Evolutionary conservation across 1,140 invertebrate genomes (phyloP), one percentile per base, ranked within the genome.

Genomic region (Leucophenga varia): DNA sequence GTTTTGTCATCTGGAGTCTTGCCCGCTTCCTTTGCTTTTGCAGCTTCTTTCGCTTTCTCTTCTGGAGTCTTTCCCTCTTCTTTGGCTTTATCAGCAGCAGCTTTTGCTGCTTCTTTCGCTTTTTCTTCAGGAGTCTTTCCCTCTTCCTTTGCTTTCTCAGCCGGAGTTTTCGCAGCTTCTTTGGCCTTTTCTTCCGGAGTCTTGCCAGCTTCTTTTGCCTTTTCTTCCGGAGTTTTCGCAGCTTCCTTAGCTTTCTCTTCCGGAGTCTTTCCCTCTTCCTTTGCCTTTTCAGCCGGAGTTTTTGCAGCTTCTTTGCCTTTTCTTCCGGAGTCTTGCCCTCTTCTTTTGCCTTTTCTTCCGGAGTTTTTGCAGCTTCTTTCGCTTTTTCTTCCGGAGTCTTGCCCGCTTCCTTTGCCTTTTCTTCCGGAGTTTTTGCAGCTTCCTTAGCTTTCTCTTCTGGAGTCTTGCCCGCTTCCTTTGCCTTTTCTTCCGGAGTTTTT

Each of bases 401-500:
- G 3, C 5, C 20, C 17, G 2, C 5, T 14, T 18, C 40, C 3
- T 3, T 2, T n/a, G 28, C 12, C 39, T 31, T 28, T 28, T 31
- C n/a, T n/a, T n/a, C n/a, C n/a, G n/a, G n/a, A n/a, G n/a, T n/a
- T n/a, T n/a, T n/a, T n/a, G n/a, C 20, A 1, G 31, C 40, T 16
- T 19, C 18, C 25, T 39, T 18, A 1, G 18, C 41, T 22, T 22
- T 14, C 12, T 28, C 25, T 28, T 28, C 12, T 28, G 6, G 25
- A n/a, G n/a, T n/a, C n/a, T n/a, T n/a, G n/a, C n/a, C n/a, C n/a
- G 17, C 37, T 19, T 46, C 19, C 38, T 43, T 41, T 3, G 9
- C 38, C 2, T n/a, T 39, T 47, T 30, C 41, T 10, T 41, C 10
- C 12, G 18, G n/a, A n/a, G n/a, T n/a, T n/a, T n/a, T n/a, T n/a